These are phyloP conservation scores for Electrona antarctica DNA, from an alignment of 2,113 vertebrate species.

Conservation along the genomic window DNA sequence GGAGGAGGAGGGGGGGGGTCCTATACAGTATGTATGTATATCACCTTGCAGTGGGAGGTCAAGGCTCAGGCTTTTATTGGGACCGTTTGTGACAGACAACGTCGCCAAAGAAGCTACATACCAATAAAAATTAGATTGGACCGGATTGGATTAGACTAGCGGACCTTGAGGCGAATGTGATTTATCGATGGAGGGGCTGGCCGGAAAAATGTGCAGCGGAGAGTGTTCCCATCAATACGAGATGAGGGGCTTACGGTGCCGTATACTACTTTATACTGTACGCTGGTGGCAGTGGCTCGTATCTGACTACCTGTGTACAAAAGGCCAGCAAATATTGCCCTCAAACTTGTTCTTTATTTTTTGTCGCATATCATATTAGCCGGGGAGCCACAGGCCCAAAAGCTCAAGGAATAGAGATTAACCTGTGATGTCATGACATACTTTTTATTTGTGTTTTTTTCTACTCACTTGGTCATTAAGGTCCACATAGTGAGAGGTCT, in stretches of 20 bases:
- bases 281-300: too few species aligned
- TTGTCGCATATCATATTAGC: too few species aligned
- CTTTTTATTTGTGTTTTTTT: too few species aligned
- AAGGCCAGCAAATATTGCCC: too few species aligned
- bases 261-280: not conserved
- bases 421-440: too few species aligned
- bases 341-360: too few species aligned
- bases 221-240: constrained; percentile 35
- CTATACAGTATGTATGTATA: constrained; percentile 17
- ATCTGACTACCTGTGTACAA: too few species aligned
- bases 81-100: constrained; percentile 70
- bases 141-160: constrained; percentile 68
- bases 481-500: too few species aligned
- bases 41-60: constrained; percentile 56
- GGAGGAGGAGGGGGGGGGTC: too few species aligned
- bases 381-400: too few species aligned
- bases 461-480: too few species aligned
- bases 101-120: constrained; percentile 65
- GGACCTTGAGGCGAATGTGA: constrained; percentile 64
- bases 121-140: constrained; percentile 71
- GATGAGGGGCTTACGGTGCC: not conserved
- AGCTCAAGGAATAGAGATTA: too few species aligned
- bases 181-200: constrained; percentile 61
- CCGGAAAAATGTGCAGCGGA: constrained; percentile 50
- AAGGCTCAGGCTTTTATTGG: constrained; percentile 66